Evolutionary conservation across 2,888 invertebrate species (phyloP).

Genomic region (Lepidocyrtinus sp.): DNA sequence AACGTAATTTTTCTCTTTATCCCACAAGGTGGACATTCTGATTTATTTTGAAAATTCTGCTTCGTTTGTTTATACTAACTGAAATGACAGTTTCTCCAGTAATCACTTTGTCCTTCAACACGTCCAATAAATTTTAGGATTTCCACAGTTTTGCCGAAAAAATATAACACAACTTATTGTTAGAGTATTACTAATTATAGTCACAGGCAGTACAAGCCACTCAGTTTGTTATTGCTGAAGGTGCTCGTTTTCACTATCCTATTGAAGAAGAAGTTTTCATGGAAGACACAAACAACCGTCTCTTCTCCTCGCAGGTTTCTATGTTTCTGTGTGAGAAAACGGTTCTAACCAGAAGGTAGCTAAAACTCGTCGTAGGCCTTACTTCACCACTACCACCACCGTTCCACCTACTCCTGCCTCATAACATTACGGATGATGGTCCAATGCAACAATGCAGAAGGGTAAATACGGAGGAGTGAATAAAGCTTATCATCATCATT

Average conservation of each 20-base stretch:
- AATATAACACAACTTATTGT: too few relatives aligned
- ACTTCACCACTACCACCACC: slow-evolving; percentile 15
- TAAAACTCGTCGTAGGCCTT: slow-evolving; percentile 44
- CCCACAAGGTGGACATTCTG: slow-evolving; percentile 36
- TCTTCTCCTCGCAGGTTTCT: slow-evolving; percentile 61
- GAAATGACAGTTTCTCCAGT: neutral
- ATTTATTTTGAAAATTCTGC: too few relatives aligned
- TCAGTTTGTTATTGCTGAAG: too few relatives aligned
- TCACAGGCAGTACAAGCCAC: too few relatives aligned
- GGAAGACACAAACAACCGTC: slow-evolving; percentile 41
- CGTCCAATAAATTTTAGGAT: too few relatives aligned
- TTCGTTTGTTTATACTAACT: neutral
- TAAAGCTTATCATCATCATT: slow-evolving; percentile 46
- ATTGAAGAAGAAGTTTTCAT: too few relatives aligned
- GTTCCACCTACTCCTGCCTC: slow-evolving; percentile 53
- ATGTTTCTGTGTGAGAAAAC: slow-evolving; percentile 63
- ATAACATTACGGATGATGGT: slow-evolving; percentile 46
- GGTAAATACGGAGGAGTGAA: slow-evolving; percentile 25
- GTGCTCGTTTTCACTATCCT: too few relatives aligned
- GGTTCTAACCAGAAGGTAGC: slow-evolving; percentile 62
- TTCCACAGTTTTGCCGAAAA: too few relatives aligned
- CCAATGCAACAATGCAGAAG: slow-evolving; percentile 39
- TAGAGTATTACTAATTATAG: too few relatives aligned
- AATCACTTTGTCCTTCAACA: too few relatives aligned
- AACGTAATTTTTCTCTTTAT: slow-evolving; percentile 36